Evolutionary conservation across 2,797 vertebrate species (phyloP).

Genomic region (Eidolon dupreanum): DNA sequence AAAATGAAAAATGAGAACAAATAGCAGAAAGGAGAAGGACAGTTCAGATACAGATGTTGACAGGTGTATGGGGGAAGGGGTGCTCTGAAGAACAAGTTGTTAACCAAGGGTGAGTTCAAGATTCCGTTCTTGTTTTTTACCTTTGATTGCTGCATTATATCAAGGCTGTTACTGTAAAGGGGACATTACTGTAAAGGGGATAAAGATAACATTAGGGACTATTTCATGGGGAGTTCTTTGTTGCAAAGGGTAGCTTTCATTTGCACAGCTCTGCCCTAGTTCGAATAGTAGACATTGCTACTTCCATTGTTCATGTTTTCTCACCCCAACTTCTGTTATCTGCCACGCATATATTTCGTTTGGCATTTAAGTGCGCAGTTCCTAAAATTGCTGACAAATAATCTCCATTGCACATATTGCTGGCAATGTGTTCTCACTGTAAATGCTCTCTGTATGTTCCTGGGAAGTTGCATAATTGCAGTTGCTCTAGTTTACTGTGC

Average conservation of each 20-base stretch:
- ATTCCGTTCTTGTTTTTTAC: not conserved
- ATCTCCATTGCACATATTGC: slow-evolving; percentile 43
- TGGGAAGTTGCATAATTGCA: slow-evolving; percentile 78
- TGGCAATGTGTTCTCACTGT: slow-evolving; percentile 54
- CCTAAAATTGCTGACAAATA: slow-evolving; percentile 34
- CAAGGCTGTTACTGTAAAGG: not conserved
- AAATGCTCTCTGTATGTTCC: slow-evolving; percentile 61
- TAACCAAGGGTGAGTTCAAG: not conserved
- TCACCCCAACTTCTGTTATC: not conserved
- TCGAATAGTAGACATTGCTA: not conserved
- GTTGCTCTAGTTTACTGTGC: slow-evolving; percentile 74
- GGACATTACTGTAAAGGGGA: not conserved
- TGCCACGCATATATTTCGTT: not conserved
- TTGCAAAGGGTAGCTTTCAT: not conserved
- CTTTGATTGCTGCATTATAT: not conserved
- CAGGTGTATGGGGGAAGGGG: not conserved
- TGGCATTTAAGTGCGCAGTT: slow-evolving; percentile 46
- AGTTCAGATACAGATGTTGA: not conserved
- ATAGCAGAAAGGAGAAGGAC: not conserved
- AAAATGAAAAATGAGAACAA: slow-evolving; percentile 40
- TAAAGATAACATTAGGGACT: not conserved
- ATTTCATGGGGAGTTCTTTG: not conserved
- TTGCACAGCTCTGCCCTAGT: not conserved
- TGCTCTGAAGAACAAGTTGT: not conserved
- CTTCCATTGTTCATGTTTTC: not conserved